phyloP scores from a whole-genome alignment of 92 coral and sea anemone genomes.

The Porites divaricata region DNA sequence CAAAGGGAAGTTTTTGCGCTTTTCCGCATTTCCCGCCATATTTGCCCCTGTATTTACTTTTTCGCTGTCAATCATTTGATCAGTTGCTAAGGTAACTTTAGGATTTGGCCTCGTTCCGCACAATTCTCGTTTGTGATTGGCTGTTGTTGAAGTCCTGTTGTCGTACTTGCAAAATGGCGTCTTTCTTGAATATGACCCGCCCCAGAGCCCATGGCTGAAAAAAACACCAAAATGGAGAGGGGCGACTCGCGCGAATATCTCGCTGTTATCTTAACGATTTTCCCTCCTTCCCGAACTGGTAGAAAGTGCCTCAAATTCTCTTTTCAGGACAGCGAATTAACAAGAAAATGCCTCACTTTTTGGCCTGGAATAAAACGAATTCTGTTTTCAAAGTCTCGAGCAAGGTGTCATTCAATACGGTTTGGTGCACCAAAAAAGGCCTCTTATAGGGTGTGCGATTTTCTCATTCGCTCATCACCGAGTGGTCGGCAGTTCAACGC shows the following conservation, averaged over 20 bases:
- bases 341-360: constrained; percentile 36
- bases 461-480: constrained; percentile 96
- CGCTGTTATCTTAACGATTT: constrained; percentile 57
- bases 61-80: constrained; percentile 35
- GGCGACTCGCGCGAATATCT: constrained; percentile 74
- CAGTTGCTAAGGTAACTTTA: constrained; percentile 25
- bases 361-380: constrained; percentile 82
- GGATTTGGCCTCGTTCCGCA: constrained; percentile 18
- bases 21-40: constrained; percentile 29
- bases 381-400: constrained; percentile 83
- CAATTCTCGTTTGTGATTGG: constrained; percentile 73
- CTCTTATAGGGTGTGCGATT: constrained; percentile 98
- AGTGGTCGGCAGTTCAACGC: constrained; percentile 95
- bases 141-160: constrained; percentile 74
- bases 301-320: constrained; percentile 43
- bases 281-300: constrained; percentile 57
- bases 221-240: constrained; percentile 95
- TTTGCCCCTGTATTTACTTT: constrained; percentile 6
- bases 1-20: background rate
- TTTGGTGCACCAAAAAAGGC: constrained; percentile 98
- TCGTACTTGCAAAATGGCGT: constrained; percentile 98
- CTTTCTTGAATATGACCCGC: constrained; percentile 98
- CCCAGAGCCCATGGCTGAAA: constrained; percentile 97
- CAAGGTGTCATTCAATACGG: constrained; percentile 99
- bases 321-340: constrained; percentile 18